These are phyloP conservation scores for Blastobasis lacticolella DNA, from an alignment of 2,888 invertebrate genomes.

Conservation along the genomic window DNA sequence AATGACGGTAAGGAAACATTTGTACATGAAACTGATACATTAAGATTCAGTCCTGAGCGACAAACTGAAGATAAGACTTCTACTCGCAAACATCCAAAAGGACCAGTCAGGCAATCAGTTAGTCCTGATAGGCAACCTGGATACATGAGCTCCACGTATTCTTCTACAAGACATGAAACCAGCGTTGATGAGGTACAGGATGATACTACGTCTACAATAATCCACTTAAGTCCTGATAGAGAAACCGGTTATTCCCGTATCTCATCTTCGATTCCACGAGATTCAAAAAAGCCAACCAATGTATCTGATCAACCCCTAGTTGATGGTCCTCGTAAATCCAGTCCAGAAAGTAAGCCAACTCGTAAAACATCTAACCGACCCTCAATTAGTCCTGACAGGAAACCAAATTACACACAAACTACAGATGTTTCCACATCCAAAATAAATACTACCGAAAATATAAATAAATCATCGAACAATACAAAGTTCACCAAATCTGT, in stretches of 20 bases:
- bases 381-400: background rate
- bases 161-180: slow-evolving; percentile 17
- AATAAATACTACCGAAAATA: no score
- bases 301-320: background rate
- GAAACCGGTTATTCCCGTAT: background rate
- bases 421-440: background rate
- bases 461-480: background rate
- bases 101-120: slow-evolving; percentile 11
- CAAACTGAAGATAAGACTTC: background rate
- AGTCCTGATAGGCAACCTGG: slow-evolving; percentile 37
- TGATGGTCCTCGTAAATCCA: background rate
- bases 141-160: slow-evolving; percentile 8
- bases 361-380: background rate
- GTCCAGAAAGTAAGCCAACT: background rate
- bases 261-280: background rate
- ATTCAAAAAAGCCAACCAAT: background rate
- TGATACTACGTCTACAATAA: slow-evolving; percentile 9
- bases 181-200: background rate
- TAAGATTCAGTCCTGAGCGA: background rate
- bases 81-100: background rate
- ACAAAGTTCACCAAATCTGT: background rate
- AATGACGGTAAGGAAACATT: slow-evolving; percentile 10
- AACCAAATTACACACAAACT: background rate
- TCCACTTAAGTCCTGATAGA: slow-evolving; percentile 13
- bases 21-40: slow-evolving; percentile 2